phyloP scores from a whole-genome alignment of 1,140 invertebrate species.

The Leptoteleia sp. region DNA sequence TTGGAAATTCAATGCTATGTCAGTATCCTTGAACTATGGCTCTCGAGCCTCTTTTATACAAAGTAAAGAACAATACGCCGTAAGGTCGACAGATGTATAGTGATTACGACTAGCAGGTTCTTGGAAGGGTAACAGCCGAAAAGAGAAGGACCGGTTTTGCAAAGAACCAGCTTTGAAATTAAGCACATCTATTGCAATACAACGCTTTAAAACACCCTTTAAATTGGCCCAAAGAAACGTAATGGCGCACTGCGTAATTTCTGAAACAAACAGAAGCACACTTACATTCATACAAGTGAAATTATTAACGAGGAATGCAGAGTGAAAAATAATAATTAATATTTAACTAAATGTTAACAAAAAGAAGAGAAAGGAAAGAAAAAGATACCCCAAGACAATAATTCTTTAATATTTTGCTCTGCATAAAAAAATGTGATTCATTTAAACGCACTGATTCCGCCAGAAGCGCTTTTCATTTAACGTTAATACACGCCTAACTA shows the following conservation, averaged over 20 bases:
- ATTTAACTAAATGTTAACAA: too few relatives aligned
- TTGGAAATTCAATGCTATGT: constrained; percentile 12
- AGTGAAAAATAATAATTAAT: neutral
- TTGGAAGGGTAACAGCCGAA: constrained; percentile 37
- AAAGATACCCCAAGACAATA: neutral
- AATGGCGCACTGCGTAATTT: constrained; percentile 19
- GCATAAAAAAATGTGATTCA: constrained; percentile 5
- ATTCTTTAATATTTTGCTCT: neutral
- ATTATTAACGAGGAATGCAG: neutral
- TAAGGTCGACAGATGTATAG: constrained; percentile 48
- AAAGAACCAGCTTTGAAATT: constrained; percentile 32
- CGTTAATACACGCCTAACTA: constrained; percentile 15
- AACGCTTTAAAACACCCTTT: constrained; percentile 27
- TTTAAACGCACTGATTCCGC: constrained; percentile 11
- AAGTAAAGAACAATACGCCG: constrained; percentile 42
- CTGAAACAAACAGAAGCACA: constrained; percentile 1
- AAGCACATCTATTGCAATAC: constrained; percentile 25
- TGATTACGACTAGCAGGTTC: constrained; percentile 53
- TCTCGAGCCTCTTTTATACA: constrained; percentile 30
- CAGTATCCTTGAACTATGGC: constrained; percentile 46
- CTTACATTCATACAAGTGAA: constrained; percentile 1
- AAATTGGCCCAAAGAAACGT: constrained; percentile 14
- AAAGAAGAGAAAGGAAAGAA: too few relatives aligned
- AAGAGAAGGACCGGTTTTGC: constrained; percentile 41
- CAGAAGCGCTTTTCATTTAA: constrained; percentile 6